A percentile compares a stretch with the other conserved stretches of the same genome.
Conservation (phyloP, 2,888 invertebrate species). For the Phanerotoma sp. region DNA sequence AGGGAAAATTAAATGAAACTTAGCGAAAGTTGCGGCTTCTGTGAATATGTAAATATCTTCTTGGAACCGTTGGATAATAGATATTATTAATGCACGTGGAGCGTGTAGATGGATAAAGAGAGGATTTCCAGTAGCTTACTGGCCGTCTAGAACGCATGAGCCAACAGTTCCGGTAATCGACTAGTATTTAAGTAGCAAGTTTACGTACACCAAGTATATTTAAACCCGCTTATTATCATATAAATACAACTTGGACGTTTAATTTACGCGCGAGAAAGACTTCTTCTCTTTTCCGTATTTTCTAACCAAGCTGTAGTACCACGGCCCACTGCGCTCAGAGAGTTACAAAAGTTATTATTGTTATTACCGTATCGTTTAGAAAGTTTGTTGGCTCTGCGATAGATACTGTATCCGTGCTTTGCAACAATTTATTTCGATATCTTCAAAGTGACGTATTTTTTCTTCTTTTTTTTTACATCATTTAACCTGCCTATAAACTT, state of each 20-base stretch:
- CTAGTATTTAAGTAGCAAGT: conserved; percentile 55
- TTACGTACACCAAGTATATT: conserved; percentile 55
- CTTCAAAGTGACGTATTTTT: neutral
- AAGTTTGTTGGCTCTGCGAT: conserved; percentile 52
- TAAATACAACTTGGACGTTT: conserved; percentile 57
- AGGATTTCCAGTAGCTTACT: conserved; percentile 10
- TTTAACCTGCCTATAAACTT: neutral
- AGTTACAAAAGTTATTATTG: conserved; percentile 58
- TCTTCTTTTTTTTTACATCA: neutral
- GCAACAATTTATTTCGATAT: conserved; percentile 6
- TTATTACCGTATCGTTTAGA: conserved; percentile 57
- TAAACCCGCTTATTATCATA: conserved; percentile 57
- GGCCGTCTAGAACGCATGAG: conserved; percentile 5
- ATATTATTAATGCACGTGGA: conserved; percentile 39
- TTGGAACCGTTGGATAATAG: conserved; percentile 30
- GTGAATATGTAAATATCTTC: conserved; percentile 49
- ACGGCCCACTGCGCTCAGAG: conserved; percentile 31
- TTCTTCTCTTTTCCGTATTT: conserved; percentile 16
- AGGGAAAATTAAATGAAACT: conserved; percentile 31
- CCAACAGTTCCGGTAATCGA: conserved; percentile 42
- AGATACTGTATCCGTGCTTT: conserved; percentile 34
- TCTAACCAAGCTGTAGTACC: conserved; percentile 16
- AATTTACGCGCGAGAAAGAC: conserved; percentile 54
- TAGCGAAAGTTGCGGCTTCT: conserved; percentile 34
- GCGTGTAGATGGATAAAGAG: conserved; percentile 17